Percentiles rank a stretch among this genome's conserved stretches.
These are phyloP conservation scores for Gallinago paraguaiae DNA, from an alignment of 2,113 vertebrate genomes.

Conservation along the genomic window DNA sequence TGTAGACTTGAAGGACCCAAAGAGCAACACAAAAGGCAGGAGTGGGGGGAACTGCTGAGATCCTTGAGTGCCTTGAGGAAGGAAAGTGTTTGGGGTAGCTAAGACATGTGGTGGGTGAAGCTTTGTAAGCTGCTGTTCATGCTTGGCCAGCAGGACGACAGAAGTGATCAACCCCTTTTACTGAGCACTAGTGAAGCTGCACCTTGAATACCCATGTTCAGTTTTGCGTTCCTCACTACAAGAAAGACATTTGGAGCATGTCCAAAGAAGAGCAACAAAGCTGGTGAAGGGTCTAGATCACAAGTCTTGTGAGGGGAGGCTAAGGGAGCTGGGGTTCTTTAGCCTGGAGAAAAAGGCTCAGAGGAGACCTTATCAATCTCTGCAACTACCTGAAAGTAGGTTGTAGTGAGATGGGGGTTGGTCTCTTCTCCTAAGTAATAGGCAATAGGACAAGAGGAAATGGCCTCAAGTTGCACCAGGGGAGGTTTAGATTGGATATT, in stretches of 20 bases:
- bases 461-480: neutral
- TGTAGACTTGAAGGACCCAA: neutral
- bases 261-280: fast-evolving
- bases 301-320: fast-evolving
- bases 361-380: neutral
- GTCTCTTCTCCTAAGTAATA: neutral
- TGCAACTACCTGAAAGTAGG: neutral
- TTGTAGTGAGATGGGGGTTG: fast-evolving
- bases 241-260: neutral
- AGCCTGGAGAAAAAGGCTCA: neutral
- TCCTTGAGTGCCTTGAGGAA: neutral
- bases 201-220: neutral
- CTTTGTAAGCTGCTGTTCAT: neutral
- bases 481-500: neutral
- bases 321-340: neutral
- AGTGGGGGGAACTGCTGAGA: neutral
- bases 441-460: neutral
- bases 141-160: neutral
- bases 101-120: neutral
- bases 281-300: neutral
- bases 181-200: fast-evolving
- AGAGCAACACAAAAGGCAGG: neutral
- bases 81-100: neutral
- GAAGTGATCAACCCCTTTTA: neutral
- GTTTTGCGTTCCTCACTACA: neutral